Evolutionary conservation across 2,888 invertebrate genomes (phyloP).

Genomic region (Caenorhabditis sp.): DNA sequence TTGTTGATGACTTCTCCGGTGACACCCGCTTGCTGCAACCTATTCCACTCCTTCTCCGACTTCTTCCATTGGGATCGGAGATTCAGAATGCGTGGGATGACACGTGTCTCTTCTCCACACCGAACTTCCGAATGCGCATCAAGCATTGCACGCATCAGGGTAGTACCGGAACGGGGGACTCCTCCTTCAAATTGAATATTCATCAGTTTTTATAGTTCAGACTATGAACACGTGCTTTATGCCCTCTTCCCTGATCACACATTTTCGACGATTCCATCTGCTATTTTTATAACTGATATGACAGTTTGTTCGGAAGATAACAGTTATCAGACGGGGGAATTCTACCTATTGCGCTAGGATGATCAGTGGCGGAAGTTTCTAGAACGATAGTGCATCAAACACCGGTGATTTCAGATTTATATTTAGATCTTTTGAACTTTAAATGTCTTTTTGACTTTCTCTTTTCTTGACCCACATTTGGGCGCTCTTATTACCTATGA

Average conservation of each 20-base stretch:
- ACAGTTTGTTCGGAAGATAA: too few species aligned
- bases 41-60: slow-evolving; percentile 86
- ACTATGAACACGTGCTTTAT: background rate
- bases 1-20: slow-evolving; percentile 92
- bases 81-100: slow-evolving; percentile 93
- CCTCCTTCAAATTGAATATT: slow-evolving; percentile 55
- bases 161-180: slow-evolving; percentile 91
- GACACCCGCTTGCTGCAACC: slow-evolving; percentile 94
- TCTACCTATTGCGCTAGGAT: too few species aligned
- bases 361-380: too few species aligned
- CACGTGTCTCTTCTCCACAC: slow-evolving; percentile 84
- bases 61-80: slow-evolving; percentile 95
- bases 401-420: too few species aligned
- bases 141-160: slow-evolving; percentile 96
- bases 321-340: too few species aligned
- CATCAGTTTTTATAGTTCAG: background rate
- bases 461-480: slow-evolving; percentile 6
- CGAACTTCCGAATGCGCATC: slow-evolving; percentile 97
- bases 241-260: too few species aligned
- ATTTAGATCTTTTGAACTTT: too few species aligned
- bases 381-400: too few species aligned
- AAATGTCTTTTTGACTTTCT: too few species aligned
- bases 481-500: slow-evolving; percentile 39
- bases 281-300: too few species aligned
- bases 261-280: too few species aligned